Conservation (phyloP, 1,140 invertebrate genomes). For the Elysia chlorotica region DNA sequence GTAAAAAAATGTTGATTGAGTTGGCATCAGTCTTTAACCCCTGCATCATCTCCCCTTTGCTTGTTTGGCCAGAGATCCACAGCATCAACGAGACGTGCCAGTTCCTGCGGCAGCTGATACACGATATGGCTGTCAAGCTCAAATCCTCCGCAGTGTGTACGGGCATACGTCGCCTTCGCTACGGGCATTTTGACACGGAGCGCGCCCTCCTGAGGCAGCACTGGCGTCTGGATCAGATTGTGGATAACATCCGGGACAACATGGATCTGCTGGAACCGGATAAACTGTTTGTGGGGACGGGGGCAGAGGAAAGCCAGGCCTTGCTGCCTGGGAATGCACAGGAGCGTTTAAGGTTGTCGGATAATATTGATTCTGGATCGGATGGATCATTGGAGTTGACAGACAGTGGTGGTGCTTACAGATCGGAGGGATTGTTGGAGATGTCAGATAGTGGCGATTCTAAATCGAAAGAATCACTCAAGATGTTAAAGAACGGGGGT, state of each 20-base stretch:
- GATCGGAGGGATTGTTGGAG: background rate
- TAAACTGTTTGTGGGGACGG: conserved; percentile 25
- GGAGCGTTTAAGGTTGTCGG: background rate
- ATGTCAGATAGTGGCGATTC: too few species aligned
- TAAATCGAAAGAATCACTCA: too few species aligned
- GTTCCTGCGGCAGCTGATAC: conserved; percentile 76
- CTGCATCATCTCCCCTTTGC: too few species aligned
- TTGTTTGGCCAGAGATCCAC: conserved; percentile 76
- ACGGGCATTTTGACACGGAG: conserved; percentile 80
- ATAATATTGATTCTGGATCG: background rate
- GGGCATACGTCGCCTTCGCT: conserved; percentile 78
- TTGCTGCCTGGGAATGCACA: background rate
- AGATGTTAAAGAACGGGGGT: background rate
- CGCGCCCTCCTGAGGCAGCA: conserved; percentile 81
- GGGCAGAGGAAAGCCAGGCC: background rate
- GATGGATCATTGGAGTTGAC: background rate
- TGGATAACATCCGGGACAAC: conserved; percentile 71
- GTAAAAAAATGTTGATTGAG: too few species aligned
- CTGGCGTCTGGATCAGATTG: conserved; percentile 83
- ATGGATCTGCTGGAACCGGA: conserved; percentile 28
- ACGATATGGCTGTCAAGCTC: conserved; percentile 80
- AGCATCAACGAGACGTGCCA: conserved; percentile 80
- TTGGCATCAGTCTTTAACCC: too few species aligned
- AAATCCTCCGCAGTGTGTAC: conserved; percentile 80
- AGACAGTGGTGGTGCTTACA: too few species aligned